Base-by-base conservation (phyloP, 2,888 invertebrate species). In the Antheraea assamensis region DNA sequence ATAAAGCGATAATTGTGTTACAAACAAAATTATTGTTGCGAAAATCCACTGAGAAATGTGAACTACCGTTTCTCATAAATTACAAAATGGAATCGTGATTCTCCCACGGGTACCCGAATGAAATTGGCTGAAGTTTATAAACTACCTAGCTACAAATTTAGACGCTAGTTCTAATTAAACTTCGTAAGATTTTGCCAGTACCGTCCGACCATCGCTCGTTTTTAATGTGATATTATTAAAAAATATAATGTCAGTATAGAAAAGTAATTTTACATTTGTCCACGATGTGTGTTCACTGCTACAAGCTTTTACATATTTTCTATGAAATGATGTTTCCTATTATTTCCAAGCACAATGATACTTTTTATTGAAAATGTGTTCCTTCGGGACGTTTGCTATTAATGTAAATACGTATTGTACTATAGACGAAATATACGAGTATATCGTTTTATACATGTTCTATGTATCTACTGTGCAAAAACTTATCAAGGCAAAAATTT, bases 121-220 rank as follows among this genome's bases (percentile, higher is more conserved):
- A 89, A 91, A 90, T 91, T 90, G 86, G 86, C 82, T 86, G 82
- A 90, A 90, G 87, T 90, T 90, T 79, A 87, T 82, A 85, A 86
- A 82, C 85, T 82, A 85, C 87, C 89, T 87, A 90, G 89, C 89
- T 68, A 72, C 61, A 89, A 88, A 90, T 89, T 90, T 87, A 87
- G 86, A 85, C 88, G 91, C 91, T 92, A 85, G 89, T 92, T 92
- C 88, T 89, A 92, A 92, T 94, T 93, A 91, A 93, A 93, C 92
- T 93, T 93, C 79, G 83, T 79, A 79, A 79, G 82, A 83, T 83
- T 80, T 80, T 85, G 85, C 82, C 80, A 85, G 47, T 73, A 72
- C 73, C 71, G 42, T 72, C 35, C 61, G 72, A 70, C 30, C 49
- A 68, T 35, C 52, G 55, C 52, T 58, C 10, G 71, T 52, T 17